A percentile compares a stretch with the other conserved stretches of the same genome.
Evolutionary conservation across 2,113 vertebrate species (phyloP).

Genomic region (Ageneiosus marmoratus): DNA sequence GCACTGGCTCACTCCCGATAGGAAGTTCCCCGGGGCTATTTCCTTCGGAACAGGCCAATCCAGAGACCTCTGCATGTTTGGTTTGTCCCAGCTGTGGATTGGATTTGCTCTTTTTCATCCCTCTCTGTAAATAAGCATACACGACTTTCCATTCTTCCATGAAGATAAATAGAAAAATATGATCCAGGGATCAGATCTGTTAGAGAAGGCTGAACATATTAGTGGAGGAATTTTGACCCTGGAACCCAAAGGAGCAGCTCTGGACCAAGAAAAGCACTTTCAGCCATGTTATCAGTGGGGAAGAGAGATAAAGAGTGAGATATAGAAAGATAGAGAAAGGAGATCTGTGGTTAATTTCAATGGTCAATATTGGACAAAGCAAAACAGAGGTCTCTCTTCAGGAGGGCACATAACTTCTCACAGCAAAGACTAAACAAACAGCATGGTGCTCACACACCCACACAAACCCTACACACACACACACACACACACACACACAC

Average conservation of each 20-base stretch:
- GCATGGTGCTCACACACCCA: neutral
- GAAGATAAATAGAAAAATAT: conserved; percentile 30
- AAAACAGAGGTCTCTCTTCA: conserved; percentile 27
- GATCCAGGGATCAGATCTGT: conserved; percentile 8
- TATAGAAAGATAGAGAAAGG: neutral
- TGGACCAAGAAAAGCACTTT: conserved; percentile 25
- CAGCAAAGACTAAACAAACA: conserved; percentile 47
- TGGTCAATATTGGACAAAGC: conserved; percentile 37
- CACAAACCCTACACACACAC: neutral
- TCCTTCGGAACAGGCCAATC: conserved; percentile 54
- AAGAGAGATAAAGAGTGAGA: neutral
- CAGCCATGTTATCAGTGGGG: neutral
- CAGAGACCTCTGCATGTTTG: conserved; percentile 50
- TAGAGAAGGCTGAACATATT: conserved; percentile 38
- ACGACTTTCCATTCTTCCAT: conserved; percentile 17
- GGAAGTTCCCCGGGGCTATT: conserved; percentile 58
- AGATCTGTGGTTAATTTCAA: conserved; percentile 39
- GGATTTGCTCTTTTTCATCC: conserved; percentile 24
- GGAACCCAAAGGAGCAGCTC: conserved; percentile 35
- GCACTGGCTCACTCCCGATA: conserved; percentile 53
- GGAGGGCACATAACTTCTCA: conserved; percentile 34
- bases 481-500: neutral
- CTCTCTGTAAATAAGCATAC: conserved; percentile 36
- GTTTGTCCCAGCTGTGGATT: conserved; percentile 32
- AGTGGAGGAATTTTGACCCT: conserved; percentile 30